Base-by-base conservation (phyloP, 2,113 vertebrate genomes). In the Mixornis gularis region DNA sequence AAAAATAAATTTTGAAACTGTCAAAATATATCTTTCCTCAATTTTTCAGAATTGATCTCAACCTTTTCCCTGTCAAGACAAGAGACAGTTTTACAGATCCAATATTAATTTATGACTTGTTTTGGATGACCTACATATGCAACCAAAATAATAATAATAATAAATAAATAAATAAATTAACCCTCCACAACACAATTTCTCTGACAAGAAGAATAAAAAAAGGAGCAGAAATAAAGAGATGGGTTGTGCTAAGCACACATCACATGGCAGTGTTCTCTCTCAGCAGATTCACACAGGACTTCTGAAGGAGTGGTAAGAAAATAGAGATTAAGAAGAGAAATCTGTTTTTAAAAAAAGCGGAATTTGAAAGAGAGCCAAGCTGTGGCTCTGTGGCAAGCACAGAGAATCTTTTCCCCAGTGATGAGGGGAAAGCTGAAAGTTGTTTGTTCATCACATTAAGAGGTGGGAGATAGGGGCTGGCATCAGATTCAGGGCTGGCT, bases 21-120 rank as follows among this genome's bases (percentile, higher is more conserved):
- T 62, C 52, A 92, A 90, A 92, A 79, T 53, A 79, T 21, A 79
- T 29, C 19, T 79, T 40, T 30, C 40, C 66, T 63, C 66, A 85
- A 13, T 53, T 82, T 85, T 79, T 85, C 58, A 82, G 66, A 79
- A 79, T 10, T 46, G 13, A 79, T 94, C 56, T 90, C 62, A 85
- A 25, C 62, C 14, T 76, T 68, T 81, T 88, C n/a, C 66, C 40
- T 82, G 62, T 46, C 66, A 71, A 71, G 38, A 63, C 48, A 29
- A 53, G 40, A 85, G 52, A 83, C 16, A 41, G 6, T 92, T 94
- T 41, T 79, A 79, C 70, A 82, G 62, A 41, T 66, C 41, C 58
- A 43, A 3, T 19, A 44, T 78, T 63, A 83, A 89, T 56, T 81
- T 82, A 62, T 62, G 18, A 51, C 32, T 71, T 63, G 26, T 55